phyloP scores from a whole-genome alignment of 2,113 vertebrate species.

The Alligator mississippiensis region DNA sequence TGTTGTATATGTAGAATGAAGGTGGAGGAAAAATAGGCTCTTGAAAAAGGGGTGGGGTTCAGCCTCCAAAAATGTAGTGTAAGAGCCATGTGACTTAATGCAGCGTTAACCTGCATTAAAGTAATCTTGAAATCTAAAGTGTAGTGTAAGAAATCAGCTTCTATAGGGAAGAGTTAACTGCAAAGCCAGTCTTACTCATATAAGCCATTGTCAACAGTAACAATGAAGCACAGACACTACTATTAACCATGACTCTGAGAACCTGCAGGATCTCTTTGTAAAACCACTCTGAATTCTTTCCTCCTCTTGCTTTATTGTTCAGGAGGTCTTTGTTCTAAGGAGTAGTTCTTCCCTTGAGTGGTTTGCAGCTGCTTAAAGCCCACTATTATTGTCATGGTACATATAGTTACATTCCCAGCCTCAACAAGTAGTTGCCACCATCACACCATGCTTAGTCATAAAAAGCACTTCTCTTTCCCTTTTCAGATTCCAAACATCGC shows the following conservation, averaged over 20 bases:
- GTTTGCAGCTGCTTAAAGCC: not conserved
- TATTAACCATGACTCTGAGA: not conserved
- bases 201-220: not conserved
- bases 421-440: not conserved
- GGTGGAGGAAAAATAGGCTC: conserved; percentile 5
- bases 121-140: not conserved
- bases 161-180: not conserved
- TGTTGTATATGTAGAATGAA: not conserved
- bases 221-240: not conserved
- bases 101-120: not conserved
- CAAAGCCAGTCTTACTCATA: not conserved
- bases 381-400: not conserved
- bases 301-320: not conserved
- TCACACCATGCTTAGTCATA: not conserved
- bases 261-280: not conserved
- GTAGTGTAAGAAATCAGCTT: not conserved
- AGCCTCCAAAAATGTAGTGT: not conserved
- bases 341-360: not conserved
- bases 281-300: not conserved
- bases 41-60: not conserved
- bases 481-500: conserved; percentile 64
- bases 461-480: not conserved
- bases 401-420: not conserved
- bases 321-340: not conserved
- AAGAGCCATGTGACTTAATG: not conserved